Evolutionary conservation across 1,140 invertebrate species (phyloP).

Genomic region (Drosophila seguyi): DNA sequence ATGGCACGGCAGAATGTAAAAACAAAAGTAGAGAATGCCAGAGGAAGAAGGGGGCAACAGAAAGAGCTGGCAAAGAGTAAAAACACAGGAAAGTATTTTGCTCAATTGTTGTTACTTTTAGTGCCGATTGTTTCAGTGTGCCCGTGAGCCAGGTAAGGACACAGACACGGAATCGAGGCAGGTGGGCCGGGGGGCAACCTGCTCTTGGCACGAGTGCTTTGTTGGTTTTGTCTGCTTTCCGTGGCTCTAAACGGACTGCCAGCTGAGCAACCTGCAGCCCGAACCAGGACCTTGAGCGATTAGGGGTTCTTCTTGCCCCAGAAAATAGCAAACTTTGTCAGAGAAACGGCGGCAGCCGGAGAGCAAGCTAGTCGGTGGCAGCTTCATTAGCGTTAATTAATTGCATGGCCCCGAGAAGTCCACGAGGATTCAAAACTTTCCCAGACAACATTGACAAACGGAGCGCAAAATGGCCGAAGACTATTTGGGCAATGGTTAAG

Average conservation of each 20-base stretch:
- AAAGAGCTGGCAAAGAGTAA: slow-evolving; percentile 37
- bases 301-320: slow-evolving; percentile 33
- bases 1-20: slow-evolving; percentile 53
- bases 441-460: slow-evolving; percentile 74
- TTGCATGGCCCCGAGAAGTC: slow-evolving; percentile 70
- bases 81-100: slow-evolving; percentile 77
- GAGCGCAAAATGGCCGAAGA: slow-evolving; percentile 71
- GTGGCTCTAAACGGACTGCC: slow-evolving; percentile 26
- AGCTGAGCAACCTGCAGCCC: slow-evolving; percentile 50
- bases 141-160: slow-evolving; percentile 12
- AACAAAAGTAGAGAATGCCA: slow-evolving; percentile 42
- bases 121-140: slow-evolving; percentile 70
- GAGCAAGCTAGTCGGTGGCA: slow-evolving; percentile 23
- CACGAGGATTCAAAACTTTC: slow-evolving; percentile 50
- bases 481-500: slow-evolving; percentile 6
- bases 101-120: slow-evolving; percentile 80
- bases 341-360: slow-evolving; percentile 17
- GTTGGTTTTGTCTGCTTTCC: slow-evolving; percentile 56
- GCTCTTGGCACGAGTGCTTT: slow-evolving; percentile 71
- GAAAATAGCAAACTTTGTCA: slow-evolving; percentile 53
- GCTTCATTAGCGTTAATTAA: slow-evolving; percentile 82
- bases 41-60: slow-evolving; percentile 4
- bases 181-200: slow-evolving; percentile 42
- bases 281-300: slow-evolving; percentile 66
- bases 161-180: slow-evolving; percentile 2